Evolutionary conservation across 2,797 vertebrate genomes (phyloP).

Genomic region (Gymnothorax reevesii): DNA sequence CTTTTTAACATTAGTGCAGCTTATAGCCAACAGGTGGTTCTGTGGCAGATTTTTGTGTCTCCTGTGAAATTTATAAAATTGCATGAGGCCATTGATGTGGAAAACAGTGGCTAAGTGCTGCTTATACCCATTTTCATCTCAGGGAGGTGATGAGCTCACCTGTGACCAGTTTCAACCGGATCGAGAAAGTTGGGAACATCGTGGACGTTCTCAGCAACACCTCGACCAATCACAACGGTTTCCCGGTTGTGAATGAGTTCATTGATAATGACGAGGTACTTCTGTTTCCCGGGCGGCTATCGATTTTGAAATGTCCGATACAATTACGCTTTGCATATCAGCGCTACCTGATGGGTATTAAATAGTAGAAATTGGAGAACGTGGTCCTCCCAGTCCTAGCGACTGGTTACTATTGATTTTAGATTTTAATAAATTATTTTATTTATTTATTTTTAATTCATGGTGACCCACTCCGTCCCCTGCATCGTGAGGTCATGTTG

Average conservation of each 20-base stretch:
- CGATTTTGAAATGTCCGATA: fast-evolving
- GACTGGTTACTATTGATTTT: not conserved
- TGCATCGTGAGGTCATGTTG: not conserved
- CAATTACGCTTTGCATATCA: not conserved
- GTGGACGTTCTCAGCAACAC: slow-evolving; percentile 90
- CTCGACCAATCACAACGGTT: slow-evolving; percentile 92
- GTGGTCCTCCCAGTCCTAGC: not conserved
- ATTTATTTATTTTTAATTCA: not conserved
- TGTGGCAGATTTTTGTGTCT: too few species aligned
- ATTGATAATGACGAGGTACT: slow-evolving; percentile 72
- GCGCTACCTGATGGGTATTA: not conserved
- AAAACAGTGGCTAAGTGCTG: not conserved
- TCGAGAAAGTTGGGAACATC: slow-evolving; percentile 89
- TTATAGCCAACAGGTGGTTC: too few species aligned
- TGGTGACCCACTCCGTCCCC: not conserved
- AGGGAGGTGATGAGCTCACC: slow-evolving; percentile 97
- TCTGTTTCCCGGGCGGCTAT: not conserved
- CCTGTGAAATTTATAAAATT: too few species aligned
- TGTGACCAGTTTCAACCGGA: slow-evolving; percentile 84
- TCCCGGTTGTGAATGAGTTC: slow-evolving; percentile 83
- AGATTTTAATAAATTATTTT: too few species aligned
- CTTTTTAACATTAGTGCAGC: too few species aligned
- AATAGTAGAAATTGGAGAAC: not conserved
- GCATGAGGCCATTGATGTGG: not conserved
- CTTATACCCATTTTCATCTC: slow-evolving; percentile 17